These are phyloP conservation scores for Hirtodrosophila confusa DNA, from an alignment of 2,888 invertebrate genomes.

Conservation along the genomic window DNA sequence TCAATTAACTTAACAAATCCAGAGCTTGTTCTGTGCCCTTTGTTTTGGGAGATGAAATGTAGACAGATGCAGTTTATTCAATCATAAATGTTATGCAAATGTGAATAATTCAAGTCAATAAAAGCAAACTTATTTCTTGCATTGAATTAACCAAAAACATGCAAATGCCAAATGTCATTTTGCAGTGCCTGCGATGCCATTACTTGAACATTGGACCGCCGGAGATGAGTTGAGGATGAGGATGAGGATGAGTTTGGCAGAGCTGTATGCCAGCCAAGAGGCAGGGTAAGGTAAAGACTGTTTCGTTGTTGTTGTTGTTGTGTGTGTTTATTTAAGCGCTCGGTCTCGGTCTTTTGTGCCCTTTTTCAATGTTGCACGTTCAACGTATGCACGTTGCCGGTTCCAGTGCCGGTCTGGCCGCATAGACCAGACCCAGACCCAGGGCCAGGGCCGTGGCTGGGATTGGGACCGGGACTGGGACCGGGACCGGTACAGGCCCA, in stretches of 20 bases:
- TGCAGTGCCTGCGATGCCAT: conserved; percentile 14
- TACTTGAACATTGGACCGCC: conserved; percentile 50
- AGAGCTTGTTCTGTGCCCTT: too few relatives aligned
- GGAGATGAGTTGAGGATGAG: conserved; percentile 30
- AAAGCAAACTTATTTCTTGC: conserved; percentile 48
- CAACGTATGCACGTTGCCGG: conserved; percentile 20
- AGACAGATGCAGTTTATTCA: conserved; percentile 7
- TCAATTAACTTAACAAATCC: too few relatives aligned
- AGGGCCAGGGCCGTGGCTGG: not conserved
- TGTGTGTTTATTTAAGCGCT: conserved; percentile 73
- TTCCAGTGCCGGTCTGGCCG: conserved; percentile 13
- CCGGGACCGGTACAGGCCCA: not conserved
- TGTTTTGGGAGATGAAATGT: not conserved
- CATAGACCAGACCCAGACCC: conserved; percentile 31
- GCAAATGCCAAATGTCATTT: conserved; percentile 73
- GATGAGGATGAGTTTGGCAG: conserved; percentile 30
- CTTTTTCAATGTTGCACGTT: conserved; percentile 76
- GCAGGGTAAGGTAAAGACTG: conserved; percentile 16
- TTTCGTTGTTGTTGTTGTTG: conserved; percentile 38
- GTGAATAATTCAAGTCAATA: conserved; percentile 50
- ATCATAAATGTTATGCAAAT: conserved; percentile 47
- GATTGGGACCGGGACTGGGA: too few relatives aligned
- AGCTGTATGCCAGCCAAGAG: conserved; percentile 56
- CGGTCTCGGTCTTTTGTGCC: conserved; percentile 59
- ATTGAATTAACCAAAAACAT: conserved; percentile 58